These are phyloP conservation scores for Neogobius melanostomus DNA, from an alignment of 2,113 vertebrate genomes.

Conservation along the genomic window DNA sequence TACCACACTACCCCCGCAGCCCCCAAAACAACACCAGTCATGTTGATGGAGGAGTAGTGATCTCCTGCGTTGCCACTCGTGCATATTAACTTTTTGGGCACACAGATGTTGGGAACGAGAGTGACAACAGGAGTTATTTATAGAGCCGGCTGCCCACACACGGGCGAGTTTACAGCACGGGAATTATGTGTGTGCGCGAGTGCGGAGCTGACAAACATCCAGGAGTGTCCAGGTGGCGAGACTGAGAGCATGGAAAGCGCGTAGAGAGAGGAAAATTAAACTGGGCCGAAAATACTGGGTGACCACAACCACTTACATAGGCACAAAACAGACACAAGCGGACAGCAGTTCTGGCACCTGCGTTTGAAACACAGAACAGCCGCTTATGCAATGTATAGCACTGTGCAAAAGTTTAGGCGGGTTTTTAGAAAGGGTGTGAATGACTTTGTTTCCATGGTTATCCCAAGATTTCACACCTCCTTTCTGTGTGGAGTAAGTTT, in stretches of 20 bases:
- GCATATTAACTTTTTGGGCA: slow-evolving; percentile 21
- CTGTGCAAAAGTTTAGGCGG: background rate
- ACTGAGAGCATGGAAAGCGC: slow-evolving; percentile 74
- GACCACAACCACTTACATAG: slow-evolving; percentile 58
- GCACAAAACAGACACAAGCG: slow-evolving; percentile 32
- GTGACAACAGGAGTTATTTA: slow-evolving; percentile 65
- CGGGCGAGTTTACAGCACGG: slow-evolving; percentile 47
- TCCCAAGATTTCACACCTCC: too few relatives aligned
- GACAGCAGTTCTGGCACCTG: slow-evolving; percentile 56
- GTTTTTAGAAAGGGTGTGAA: too few relatives aligned
- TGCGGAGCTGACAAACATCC: slow-evolving; percentile 62
- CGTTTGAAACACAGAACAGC: slow-evolving; percentile 44
- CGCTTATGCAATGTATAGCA: slow-evolving; percentile 59
- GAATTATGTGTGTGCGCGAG: slow-evolving; percentile 34
- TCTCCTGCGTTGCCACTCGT: slow-evolving; percentile 5
- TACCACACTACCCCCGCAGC: slow-evolving; percentile 31
- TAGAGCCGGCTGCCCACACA: slow-evolving; percentile 64
- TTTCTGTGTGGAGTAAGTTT: too few relatives aligned
- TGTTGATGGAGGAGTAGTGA: slow-evolving; percentile 22
- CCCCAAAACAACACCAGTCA: slow-evolving; percentile 15
- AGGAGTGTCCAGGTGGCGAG: slow-evolving; percentile 68
- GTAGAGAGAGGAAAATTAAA: slow-evolving; percentile 65
- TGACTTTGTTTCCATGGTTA: too few relatives aligned
- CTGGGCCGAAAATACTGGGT: slow-evolving; percentile 55
- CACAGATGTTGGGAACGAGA: slow-evolving; percentile 60